Base-by-base conservation (phyloP, 2,113 vertebrate species). In the Chaenocephalus aceratus region DNA sequence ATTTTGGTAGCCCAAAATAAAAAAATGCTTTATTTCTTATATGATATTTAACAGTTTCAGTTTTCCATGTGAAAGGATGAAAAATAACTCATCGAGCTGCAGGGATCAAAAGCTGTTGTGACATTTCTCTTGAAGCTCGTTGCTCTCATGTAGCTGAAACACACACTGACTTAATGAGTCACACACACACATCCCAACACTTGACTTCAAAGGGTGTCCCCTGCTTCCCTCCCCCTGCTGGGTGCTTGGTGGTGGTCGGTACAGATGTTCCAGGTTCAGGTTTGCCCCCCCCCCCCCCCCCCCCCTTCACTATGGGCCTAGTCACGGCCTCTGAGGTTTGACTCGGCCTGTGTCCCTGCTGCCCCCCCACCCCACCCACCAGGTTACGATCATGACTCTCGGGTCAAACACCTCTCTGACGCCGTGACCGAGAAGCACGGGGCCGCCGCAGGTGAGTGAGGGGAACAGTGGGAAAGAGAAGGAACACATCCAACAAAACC, bases 371-470 rank as follows among this genome's bases (percentile, higher is more conserved):
- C 91, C 65, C 73, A 86, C 94, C 94, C 90, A 96, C 95, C 96
- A 98, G 97, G 97, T 97, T 95, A 95, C 93, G 96, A 98, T 96
- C 96, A 96, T 90, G 97, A 97, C 93, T 95, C 94, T 88, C 95
- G 95, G 93, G 95, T 96, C 96, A 97, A 97, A 95, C 96, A 96
- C 91, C 96, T 94, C 91, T 94, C 93, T 84, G 97, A 98, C 83
- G 91, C 96, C 91, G 95, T 96, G 96, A 95, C 89, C 83, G 96
- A 98, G 95, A 99, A 97, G 96, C 97, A 97, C 79, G 95, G 96
- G 94, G 95, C 94, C 0, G 78, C 94, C 73, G 61, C 93, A 72
- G 96, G 97, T 98, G 95, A 98, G 97, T 97, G 94, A 62, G 3
- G 52, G 78, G 48, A 13, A 54, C 41, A 9, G 14, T 9, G 64